Evolutionary conservation across 2,797 vertebrate genomes (phyloP).

Genomic region (Hyperoplus lanceolatus): DNA sequence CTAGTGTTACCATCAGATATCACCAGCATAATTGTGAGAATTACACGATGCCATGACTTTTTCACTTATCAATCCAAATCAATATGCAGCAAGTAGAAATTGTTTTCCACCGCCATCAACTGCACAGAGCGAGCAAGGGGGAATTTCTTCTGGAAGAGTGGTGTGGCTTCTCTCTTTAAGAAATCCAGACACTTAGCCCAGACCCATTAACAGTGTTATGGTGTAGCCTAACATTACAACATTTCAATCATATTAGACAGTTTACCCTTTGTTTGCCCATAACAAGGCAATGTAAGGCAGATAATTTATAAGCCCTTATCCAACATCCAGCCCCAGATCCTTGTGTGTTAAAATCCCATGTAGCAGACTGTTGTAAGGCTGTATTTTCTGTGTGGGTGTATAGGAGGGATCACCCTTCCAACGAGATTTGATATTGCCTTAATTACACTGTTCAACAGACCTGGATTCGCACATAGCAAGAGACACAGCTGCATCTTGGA

Average conservation of each 20-base stretch:
- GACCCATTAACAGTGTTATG: slow-evolving; percentile 27
- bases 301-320: slow-evolving; percentile 23
- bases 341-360: slow-evolving; percentile 43
- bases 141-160: slow-evolving; percentile 34
- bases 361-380: slow-evolving; percentile 42
- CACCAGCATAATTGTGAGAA: slow-evolving; percentile 49
- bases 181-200: slow-evolving; percentile 49
- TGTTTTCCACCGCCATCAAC: slow-evolving; percentile 38
- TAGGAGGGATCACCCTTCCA: slow-evolving; percentile 66
- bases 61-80: slow-evolving; percentile 55
- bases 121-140: slow-evolving; percentile 25
- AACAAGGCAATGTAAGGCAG: slow-evolving; percentile 9
- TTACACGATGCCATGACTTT: slow-evolving; percentile 43
- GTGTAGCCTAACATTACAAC: slow-evolving; percentile 18
- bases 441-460: slow-evolving; percentile 74
- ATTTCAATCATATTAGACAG: slow-evolving; percentile 16
- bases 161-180: slow-evolving; percentile 22
- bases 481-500: slow-evolving; percentile 52
- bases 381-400: slow-evolving; percentile 59
- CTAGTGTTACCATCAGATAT: slow-evolving; percentile 46
- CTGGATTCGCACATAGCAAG: slow-evolving; percentile 37
- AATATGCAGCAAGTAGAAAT: slow-evolving; percentile 49
- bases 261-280: not conserved
- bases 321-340: slow-evolving; percentile 17
- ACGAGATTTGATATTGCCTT: slow-evolving; percentile 72